phyloP scores from a whole-genome alignment of 53 echinoderm and acorn worm species.

The Glandiceps talaboti region DNA sequence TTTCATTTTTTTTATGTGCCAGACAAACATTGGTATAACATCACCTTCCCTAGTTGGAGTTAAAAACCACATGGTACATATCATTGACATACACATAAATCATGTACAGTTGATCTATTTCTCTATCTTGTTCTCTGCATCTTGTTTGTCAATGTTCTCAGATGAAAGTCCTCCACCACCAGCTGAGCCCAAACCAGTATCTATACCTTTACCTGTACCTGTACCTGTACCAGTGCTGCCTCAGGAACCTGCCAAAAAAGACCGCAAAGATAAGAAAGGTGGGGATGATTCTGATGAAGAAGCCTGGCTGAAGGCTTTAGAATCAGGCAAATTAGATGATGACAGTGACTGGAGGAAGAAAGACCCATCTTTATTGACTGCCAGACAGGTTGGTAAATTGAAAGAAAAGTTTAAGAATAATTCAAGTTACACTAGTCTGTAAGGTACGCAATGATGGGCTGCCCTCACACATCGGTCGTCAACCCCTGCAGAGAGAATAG shows the following conservation, averaged over 20 bases:
- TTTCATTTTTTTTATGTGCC: too few species aligned
- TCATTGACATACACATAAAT: too few species aligned
- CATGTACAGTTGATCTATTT: too few species aligned
- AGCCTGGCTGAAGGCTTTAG: constrained; percentile 87
- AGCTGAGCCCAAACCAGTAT: not conserved
- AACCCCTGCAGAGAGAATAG: too few species aligned
- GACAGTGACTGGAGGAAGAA: constrained; percentile 83
- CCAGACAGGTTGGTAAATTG: constrained; percentile 98
- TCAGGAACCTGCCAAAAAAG: not conserved
- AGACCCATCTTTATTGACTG: constrained; percentile 69
- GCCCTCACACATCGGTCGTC: too few species aligned
- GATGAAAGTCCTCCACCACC: not conserved
- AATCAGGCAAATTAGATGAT: constrained; percentile 84
- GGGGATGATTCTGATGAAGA: constrained; percentile 75
- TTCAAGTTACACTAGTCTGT: too few species aligned
- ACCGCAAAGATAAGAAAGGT: constrained; percentile 13
- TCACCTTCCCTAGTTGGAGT: too few species aligned
- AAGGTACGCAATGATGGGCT: too few species aligned
- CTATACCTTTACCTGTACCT: not conserved
- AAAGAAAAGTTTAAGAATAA: constrained; percentile 3
- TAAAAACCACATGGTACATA: too few species aligned
- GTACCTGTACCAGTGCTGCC: too few species aligned
- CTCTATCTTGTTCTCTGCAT: too few species aligned
- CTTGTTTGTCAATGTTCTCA: not conserved
- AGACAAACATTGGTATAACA: too few species aligned